These are phyloP conservation scores for Orbicella faveolata DNA, from an alignment of 64 coral and sea anemone species.

Conservation along the genomic window DNA sequence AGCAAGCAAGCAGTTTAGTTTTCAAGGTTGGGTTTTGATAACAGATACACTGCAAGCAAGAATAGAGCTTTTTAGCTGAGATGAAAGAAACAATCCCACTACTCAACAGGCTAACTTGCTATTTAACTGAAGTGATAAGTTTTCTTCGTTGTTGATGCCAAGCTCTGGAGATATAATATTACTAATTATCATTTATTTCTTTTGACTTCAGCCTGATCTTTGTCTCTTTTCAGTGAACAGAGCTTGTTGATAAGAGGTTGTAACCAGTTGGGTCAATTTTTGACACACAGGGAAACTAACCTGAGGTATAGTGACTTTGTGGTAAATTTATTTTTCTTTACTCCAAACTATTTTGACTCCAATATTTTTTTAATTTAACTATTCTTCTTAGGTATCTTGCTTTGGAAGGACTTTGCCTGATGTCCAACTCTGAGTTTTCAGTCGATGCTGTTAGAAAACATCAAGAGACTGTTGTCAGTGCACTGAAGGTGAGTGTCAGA, in stretches of 20 bases:
- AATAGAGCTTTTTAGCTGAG: too few species aligned
- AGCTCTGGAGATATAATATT: not conserved
- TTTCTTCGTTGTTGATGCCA: not conserved
- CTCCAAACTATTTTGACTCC: not conserved
- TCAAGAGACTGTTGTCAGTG: slow-evolving; percentile 94
- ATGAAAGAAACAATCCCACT: too few species aligned
- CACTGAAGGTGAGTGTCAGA: slow-evolving; percentile 74
- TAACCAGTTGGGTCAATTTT: slow-evolving; percentile 95
- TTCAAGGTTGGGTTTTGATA: too few species aligned
- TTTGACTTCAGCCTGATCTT: not conserved
- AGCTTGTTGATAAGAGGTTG: slow-evolving; percentile 91
- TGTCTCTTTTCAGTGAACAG: slow-evolving; percentile 77
- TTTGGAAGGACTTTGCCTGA: slow-evolving; percentile 89
- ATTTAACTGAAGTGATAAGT: too few species aligned
- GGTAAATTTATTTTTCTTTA: too few species aligned
- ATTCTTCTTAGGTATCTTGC: slow-evolving; percentile 72
- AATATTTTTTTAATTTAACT: not conserved
- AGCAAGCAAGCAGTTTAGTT: too few species aligned
- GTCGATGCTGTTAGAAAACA: slow-evolving; percentile 96
- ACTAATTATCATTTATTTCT: too few species aligned
- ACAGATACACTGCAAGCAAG: too few species aligned
- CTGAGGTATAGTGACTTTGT: slow-evolving; percentile 51
- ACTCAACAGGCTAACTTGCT: too few species aligned
- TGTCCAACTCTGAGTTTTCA: slow-evolving; percentile 96
- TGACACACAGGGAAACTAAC: slow-evolving; percentile 98